Evolutionary conservation across 2,888 invertebrate species (phyloP).

Genomic region (Cyaniris semiargus): DNA sequence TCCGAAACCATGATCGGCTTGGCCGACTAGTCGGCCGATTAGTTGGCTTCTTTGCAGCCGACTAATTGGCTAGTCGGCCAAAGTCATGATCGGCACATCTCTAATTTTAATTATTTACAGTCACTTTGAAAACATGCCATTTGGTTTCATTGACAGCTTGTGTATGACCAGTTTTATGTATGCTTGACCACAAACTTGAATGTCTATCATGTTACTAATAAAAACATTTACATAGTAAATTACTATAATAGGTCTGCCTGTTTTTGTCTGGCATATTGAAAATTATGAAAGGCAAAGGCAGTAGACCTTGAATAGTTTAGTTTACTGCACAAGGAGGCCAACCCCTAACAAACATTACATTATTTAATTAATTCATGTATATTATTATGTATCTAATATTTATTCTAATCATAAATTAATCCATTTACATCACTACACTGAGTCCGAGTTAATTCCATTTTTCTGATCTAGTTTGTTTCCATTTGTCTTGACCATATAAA

Average conservation of each 20-base stretch:
- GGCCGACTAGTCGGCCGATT: too few relatives aligned
- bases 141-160: neutral
- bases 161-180: neutral
- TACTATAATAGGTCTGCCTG: neutral
- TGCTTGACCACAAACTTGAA: neutral
- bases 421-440: constrained; percentile 53
- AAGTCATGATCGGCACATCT: too few relatives aligned
- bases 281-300: neutral
- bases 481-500: constrained; percentile 97
- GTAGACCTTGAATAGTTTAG: neutral
- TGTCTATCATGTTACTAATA: neutral
- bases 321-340: neutral
- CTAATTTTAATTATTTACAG: neutral
- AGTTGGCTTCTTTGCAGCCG: too few relatives aligned
- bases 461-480: constrained; percentile 92
- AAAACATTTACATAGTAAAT: neutral
- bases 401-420: constrained; percentile 51
- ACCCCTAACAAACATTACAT: neutral
- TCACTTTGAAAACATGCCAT: neutral
- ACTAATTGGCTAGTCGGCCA: too few relatives aligned
- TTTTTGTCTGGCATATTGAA: neutral
- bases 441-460: constrained; percentile 86
- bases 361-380: too few relatives aligned
- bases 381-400: constrained; percentile 43
- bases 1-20: too few relatives aligned